Conservation (phyloP, 2,797 vertebrate species). For the Loris lydekkerianus region DNA sequence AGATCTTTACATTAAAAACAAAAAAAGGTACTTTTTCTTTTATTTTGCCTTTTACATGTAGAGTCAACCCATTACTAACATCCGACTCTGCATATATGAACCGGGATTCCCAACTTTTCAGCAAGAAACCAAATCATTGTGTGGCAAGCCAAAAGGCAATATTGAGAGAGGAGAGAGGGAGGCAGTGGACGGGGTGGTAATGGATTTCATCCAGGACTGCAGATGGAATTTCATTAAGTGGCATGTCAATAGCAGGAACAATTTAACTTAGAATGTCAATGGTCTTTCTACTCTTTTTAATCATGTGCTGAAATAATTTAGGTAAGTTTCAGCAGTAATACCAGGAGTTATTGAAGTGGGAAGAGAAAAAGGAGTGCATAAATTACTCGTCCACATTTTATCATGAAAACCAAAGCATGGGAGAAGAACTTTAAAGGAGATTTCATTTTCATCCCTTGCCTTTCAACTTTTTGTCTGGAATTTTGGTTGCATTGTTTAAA, state of each 20-base stretch:
- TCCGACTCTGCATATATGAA: conserved; percentile 51
- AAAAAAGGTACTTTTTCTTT: not conserved
- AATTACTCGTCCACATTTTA: conserved; percentile 79
- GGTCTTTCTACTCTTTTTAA: conserved; percentile 66
- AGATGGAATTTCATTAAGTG: conserved; percentile 82
- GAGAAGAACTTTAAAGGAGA: conserved; percentile 80
- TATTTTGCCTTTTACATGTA: conserved; percentile 57
- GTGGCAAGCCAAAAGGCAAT: not conserved
- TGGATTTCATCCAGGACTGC: conserved; percentile 73
- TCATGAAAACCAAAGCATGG: conserved; percentile 81
- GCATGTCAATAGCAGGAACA: conserved; percentile 63
- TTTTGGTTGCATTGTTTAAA: conserved; percentile 66
- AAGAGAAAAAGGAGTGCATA: conserved; percentile 57
- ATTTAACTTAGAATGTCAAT: conserved; percentile 71
- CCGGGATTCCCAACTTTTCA: conserved; percentile 33
- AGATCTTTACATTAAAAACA: not conserved
- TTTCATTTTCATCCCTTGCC: conserved; percentile 73
- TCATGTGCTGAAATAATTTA: conserved; percentile 57
- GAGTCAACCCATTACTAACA: conserved; percentile 60
- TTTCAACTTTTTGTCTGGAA: conserved; percentile 82
- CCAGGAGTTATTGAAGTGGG: conserved; percentile 4
- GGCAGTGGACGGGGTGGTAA: conserved; percentile 61
- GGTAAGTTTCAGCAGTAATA: conserved; percentile 41
- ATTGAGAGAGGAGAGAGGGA: conserved; percentile 39
- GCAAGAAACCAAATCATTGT: conserved; percentile 49